Evolutionary conservation across 2,888 invertebrate genomes (phyloP), one percentile per base, ranked within the genome.

Genomic region (Psococerastis gibbosa): DNA sequence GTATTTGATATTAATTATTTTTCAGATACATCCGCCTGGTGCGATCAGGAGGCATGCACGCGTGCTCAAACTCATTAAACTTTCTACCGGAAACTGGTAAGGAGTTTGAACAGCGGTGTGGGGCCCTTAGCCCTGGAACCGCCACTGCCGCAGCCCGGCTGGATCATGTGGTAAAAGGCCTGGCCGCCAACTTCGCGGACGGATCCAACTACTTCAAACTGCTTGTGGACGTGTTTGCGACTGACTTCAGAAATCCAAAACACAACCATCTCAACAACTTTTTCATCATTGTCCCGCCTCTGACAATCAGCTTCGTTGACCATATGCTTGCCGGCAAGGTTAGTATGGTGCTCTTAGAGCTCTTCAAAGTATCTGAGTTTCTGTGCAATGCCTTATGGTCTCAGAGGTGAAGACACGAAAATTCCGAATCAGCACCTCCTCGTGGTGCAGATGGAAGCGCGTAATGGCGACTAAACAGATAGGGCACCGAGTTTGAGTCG

Each of bases 271-370:
- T 97, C 45, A 78, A 78, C 54, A 84, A 88, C 57, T 97, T 98
- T 62, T 92, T 80, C 57, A 75, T 89, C 5, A 88, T 97, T 48
- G 71, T 97, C 33, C 97, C 98, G 18, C 82, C 97, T 0, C 61
- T 95, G 53, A 92, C 89, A 1, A 69, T 97, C 46, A 97, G 94
- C 62, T 95, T 84, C 63, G 78, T 97, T 17, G 94, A 98, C 56
- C 80, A 95, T 59, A 81, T 89, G 53, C 75, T 95, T 48, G 73
- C 79, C 35, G 82, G 84, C 49, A 94, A 94, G 58, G 92, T 95
- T 55, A 84, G 85, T 60, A 75, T 97, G 62, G 50, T 43, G n/a
- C n/a, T n/a, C n/a, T n/a, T n/a, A n/a, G n/a, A n/a, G n/a, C n/a
- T n/a, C n/a, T n/a, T n/a, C n/a, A n/a, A n/a, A n/a, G n/a, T n/a